Evolutionary conservation across 2,888 invertebrate species (phyloP), one percentile per base, ranked within the genome.

Genomic region (Gari tellinella): DNA sequence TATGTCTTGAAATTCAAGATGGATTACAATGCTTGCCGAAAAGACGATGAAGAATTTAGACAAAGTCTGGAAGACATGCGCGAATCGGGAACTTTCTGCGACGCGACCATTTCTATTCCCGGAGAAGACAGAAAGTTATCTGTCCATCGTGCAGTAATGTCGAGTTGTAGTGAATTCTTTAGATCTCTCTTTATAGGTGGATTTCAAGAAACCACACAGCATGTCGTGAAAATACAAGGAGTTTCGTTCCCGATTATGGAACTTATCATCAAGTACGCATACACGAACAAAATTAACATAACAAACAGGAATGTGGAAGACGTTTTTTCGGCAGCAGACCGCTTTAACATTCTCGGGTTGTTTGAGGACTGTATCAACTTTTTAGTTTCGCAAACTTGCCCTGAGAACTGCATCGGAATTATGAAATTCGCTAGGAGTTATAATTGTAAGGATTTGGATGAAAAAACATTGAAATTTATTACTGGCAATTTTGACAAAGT

Each of bases 111-210:
- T 63, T 94, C 95, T 79, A 94, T 96, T 60, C 80, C 81, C 8
- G 95, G 96, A 86, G 97, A 97, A 92, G 96, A 96, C 70, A 94
- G 95, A 58, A 93, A 94, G 77, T 96, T 97, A 88, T 95, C 95
- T 49, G 96, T 97, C 56, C 97, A 97, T 92, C 94, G 89, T 52
- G 88, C 87, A 41, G 82, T 91, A 52, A 83, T 90, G 84, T 88
- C 90, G 7, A 95, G 97, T 74, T 96, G 96, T 93, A 97, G 97
- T 90, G 95, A 95, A 49, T 98, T 97, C 93, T 98, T 98, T 93
- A 95, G 96, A 91, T 95, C 96, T 55, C 92, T 96, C 21, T 97
- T 97, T 91, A 96, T 96, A 62, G 96, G 96, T 90, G 94, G 94
- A 15, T 92, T 95, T 77, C 94, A 94, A 83, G 95, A 86, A 66